Evolutionary conservation across 2,888 invertebrate genomes (phyloP).

Genomic region (Gortyna flavago): DNA sequence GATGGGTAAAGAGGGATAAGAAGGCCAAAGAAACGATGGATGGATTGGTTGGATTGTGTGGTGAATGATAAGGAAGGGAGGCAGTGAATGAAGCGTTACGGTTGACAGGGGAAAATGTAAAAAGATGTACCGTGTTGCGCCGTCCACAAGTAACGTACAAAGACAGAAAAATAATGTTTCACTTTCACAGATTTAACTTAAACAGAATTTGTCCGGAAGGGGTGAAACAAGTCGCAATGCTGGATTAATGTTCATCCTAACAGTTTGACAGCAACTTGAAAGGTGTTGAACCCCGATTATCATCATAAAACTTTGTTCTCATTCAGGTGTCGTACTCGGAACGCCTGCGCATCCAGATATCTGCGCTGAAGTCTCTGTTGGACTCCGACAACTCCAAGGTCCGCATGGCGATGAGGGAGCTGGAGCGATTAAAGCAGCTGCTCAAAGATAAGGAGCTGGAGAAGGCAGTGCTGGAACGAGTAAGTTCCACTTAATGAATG

Average conservation of each 20-base stretch:
- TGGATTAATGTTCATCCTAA: background rate
- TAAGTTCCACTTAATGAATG: slow-evolving; percentile 53
- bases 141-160: background rate
- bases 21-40: no score
- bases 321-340: slow-evolving; percentile 83
- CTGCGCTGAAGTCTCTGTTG: slow-evolving; percentile 89
- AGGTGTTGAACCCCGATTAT: background rate
- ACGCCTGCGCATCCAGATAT: slow-evolving; percentile 89
- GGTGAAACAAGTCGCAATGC: background rate
- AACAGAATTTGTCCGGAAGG: background rate
- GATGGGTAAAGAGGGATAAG: no score
- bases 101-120: background rate
- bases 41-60: no score
- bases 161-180: background rate
- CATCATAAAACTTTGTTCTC: background rate
- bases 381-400: slow-evolving; percentile 90
- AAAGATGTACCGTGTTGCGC: background rate
- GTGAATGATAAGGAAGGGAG: no score
- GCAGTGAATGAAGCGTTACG: no score
- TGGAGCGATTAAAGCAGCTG: slow-evolving; percentile 86
- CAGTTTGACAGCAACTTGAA: background rate
- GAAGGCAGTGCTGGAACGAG: slow-evolving; percentile 83
- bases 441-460: slow-evolving; percentile 85
- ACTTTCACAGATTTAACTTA: background rate
- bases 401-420: slow-evolving; percentile 84